Evolutionary conservation across 2,888 invertebrate species (phyloP).

Genomic region (Agonopterix alstromeriana): DNA sequence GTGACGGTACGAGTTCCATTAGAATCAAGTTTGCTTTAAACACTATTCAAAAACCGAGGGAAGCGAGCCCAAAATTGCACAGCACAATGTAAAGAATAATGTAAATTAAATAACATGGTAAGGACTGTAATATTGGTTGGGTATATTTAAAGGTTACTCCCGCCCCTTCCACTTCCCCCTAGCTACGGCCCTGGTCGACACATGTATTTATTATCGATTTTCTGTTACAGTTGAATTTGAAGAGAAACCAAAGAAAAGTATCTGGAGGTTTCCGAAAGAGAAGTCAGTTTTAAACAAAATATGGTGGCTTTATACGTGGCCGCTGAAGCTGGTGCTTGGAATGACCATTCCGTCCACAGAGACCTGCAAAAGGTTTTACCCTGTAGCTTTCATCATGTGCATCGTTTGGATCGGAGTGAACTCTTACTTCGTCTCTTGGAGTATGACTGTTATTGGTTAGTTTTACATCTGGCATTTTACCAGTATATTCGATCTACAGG

Average conservation of each 20-base stretch:
- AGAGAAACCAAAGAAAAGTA: conserved; percentile 35
- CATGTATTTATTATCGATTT: background rate
- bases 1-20: too few species aligned
- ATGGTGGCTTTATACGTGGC: conserved; percentile 85
- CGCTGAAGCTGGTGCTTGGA: conserved; percentile 80
- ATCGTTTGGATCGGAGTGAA: conserved; percentile 90
- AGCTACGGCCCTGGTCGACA: too few species aligned
- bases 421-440: conserved; percentile 94
- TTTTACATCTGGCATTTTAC: too few species aligned
- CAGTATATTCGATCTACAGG: too few species aligned
- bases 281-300: conserved; percentile 42
- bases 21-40: too few species aligned
- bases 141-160: too few species aligned
- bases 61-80: too few species aligned
- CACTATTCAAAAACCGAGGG: too few species aligned
- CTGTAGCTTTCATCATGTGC: conserved; percentile 89
- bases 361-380: conserved; percentile 78
- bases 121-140: too few species aligned
- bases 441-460: conserved; percentile 89
- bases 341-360: conserved; percentile 84
- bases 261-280: conserved; percentile 62
- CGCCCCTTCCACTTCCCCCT: too few species aligned
- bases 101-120: too few species aligned
- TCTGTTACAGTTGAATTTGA: conserved; percentile 15
- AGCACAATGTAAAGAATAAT: too few species aligned